Evolutionary conservation across 2,797 vertebrate genomes (phyloP).

Genomic region (Euphonia xanthogaster): DNA sequence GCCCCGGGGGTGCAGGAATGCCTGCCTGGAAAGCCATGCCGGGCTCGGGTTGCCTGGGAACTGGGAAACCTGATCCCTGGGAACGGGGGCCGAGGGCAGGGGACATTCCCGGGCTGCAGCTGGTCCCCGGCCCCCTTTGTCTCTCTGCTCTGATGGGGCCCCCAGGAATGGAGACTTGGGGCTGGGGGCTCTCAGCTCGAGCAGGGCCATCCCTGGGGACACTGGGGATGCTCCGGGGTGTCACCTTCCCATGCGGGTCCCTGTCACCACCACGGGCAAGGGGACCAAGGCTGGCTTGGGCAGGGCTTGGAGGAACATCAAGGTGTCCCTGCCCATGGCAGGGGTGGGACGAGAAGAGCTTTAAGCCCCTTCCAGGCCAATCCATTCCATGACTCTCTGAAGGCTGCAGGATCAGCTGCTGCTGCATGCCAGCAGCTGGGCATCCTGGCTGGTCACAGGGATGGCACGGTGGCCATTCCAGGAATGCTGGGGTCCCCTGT

Average conservation of each 20-base stretch:
- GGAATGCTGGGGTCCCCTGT: neutral
- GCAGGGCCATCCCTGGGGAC: neutral
- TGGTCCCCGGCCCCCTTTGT: slow-evolving; percentile 54
- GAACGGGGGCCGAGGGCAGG: slow-evolving; percentile 52
- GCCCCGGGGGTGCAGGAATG: slow-evolving; percentile 42
- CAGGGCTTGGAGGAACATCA: neutral
- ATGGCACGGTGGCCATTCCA: neutral
- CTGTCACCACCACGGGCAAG: neutral
- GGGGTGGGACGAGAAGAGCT: neutral
- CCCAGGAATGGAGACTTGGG: neutral
- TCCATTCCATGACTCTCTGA: neutral
- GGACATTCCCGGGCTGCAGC: slow-evolving; percentile 57
- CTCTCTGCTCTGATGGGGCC: neutral
- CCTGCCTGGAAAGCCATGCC: slow-evolving; percentile 6
- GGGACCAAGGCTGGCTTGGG: neutral
- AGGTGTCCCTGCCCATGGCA: neutral
- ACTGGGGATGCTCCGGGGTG: neutral
- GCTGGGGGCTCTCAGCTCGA: accelerated
- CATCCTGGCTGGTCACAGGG: neutral
- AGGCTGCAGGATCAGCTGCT: neutral
- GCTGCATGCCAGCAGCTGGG: neutral
- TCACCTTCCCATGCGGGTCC: accelerated
- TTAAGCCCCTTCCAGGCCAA: neutral
- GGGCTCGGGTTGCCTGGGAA: slow-evolving; percentile 64
- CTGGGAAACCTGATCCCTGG: slow-evolving; percentile 63